Base-by-base conservation (phyloP, 1,140 invertebrate genomes). In the Chymomyza costata region DNA sequence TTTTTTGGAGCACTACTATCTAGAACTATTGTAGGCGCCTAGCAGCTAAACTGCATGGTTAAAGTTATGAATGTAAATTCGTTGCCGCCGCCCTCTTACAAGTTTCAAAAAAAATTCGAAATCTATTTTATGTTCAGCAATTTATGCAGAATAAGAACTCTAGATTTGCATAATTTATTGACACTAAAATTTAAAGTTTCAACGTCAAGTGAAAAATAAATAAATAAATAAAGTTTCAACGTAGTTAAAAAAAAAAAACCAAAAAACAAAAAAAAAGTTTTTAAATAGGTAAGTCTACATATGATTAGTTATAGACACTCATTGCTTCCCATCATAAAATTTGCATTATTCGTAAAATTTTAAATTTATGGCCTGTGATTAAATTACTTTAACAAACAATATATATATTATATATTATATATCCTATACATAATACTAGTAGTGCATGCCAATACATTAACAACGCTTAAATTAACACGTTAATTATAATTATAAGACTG, bases 91-190 rank as follows among this genome's bases (percentile, higher is more conserved):
- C 71, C 71, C 56, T 53, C 37, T 41, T 39, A 63, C 51, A 65
- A 67, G 53, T 56, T 62, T 62, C 68, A 74, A 16, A 82, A 84
- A 35, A 83, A 80, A 74, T 65, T 62, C 28, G 50, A 83, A 74
- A 65, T 84, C 17, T 84, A 74, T 83, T 84, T 82, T 70, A 78
- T 84, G 82, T 82, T 82, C 46, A 83, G 74, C 52, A 84, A 84
- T 63, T 58, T 84, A 65, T 83, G 82, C 43, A 84, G 84, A 32
- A 57, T 68, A 80, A 84, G 71, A 84, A 74, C 82, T 63, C 71
- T 82, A 80, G 58, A 45, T 32, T 48, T 60, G 35, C 52, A 46
- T 41, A 63, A 56, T 53, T 73, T 68, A 80, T 73, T 80, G 73
- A 80, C 73, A 68, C 56, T 80, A 73, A 80, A 80, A 28, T 71